Evolutionary conservation across 2,113 vertebrate genomes (phyloP), one percentile per base, ranked within the genome.

Genomic region (Notiomystis cincta): DNA sequence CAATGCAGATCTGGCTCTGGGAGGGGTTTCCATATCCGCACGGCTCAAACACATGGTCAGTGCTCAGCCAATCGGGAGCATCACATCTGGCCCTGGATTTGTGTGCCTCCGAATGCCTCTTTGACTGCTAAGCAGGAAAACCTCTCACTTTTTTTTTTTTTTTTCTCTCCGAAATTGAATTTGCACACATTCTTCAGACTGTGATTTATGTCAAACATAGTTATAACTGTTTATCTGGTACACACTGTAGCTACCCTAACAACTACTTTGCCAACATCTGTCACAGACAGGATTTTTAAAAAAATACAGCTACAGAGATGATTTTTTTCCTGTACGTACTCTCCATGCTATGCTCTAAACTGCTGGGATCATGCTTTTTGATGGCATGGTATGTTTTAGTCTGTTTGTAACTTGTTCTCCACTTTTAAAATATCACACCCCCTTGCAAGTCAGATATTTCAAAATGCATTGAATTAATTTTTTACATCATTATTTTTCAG

Each of bases 1-100:
- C 97, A 97, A 97, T 97, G 97, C 97, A 97, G 97, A 97, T 97
- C 96, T 95, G 90, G 53, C 82, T 86, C 50, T 25, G 95, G 97
- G 97, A 72, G 96, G 84, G 75, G 94, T 90, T 96, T 90, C 69
- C 75, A 15, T 90, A 66, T 73, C 85, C 42, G 44, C 88, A 90
- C 16, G 23, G 85, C 79, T 86, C 83, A 8, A 53, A 31, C 93
- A 83, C 92, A 53, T 94, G 93, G 75, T 54, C 78, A 64, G 45
- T 17, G 48, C 86, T 92, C 93, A 90, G 65, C 97, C 97, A 96
- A 95, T 96, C 57, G 87, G 16, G 25, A 56, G 64, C 65, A 21
- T 19, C 71, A 76, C 92, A 92, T 94, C 95, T 94, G 94, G 60
- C 89, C 35, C 69, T 64, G 87, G 48, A 9, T 94, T 91, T 83